Base-by-base conservation (phyloP, 2,113 vertebrate genomes). In the Arizona elegans region DNA sequence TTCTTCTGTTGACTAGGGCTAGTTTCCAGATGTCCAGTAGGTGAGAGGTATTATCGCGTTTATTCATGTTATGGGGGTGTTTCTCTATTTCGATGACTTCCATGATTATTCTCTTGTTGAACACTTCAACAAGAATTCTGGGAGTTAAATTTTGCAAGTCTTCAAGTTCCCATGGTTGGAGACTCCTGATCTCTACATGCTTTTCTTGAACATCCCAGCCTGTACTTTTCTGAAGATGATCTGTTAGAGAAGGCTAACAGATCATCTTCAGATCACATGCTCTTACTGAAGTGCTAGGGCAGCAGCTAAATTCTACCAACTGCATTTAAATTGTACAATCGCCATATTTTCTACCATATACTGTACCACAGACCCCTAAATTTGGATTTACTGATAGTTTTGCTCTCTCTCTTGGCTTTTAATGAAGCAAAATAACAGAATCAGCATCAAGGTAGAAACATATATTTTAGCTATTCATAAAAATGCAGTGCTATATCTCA, bases 401-500 rank as follows among this genome's bases (percentile, higher is more conserved):
- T 53, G 13, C 29, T 65, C 1, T 15, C n/a, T 15, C 55, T 17
- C 50, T 21, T 5, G 17, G 10, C 70, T 19, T 21, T 53, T 65
- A 88, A 13, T 88, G 58, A 33, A 92, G 86, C 24, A 85, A 12
- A 90, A 43, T 91, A 23, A 19, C 10, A 94, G 87, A 96, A 96
- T 93, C 94, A 43, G 47, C n/a, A 94, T 75, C 59, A 65, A 8
- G 86, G 90, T 54, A 92, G 94, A 19, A 94, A 94, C 75, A 89
- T 62, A n/a, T 81, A 96, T 94, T 96, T 56, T 92, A 92, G 23
- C 90, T 52, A 95, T 94, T 94, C 62, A 92, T 56, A 93, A 95
- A 94, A 91, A 95, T 94, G 96, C 96, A 94, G 94, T 91, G 94
- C 91, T 90, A 95, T 90, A 86, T 96, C 94, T 95, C 65, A 95